Conservation (phyloP, 2,113 vertebrate species). For the Tetrax tetrax region DNA sequence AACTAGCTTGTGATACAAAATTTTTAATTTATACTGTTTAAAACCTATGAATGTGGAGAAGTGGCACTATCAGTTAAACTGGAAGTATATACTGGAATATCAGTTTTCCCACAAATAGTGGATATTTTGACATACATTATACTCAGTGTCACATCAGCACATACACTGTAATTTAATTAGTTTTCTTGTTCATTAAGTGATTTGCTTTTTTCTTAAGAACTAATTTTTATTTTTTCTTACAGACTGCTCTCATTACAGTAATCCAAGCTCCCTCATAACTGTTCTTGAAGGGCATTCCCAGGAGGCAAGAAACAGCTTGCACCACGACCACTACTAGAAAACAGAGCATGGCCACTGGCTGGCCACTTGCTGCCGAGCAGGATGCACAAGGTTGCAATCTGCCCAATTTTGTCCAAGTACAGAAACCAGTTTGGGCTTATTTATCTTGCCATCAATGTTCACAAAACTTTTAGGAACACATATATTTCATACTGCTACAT, state of each 20-base stretch:
- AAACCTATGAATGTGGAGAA: neutral
- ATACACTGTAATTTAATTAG: neutral
- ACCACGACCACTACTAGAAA: neutral
- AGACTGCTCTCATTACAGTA: neutral
- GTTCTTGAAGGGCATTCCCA: neutral
- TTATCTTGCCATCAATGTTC: neutral
- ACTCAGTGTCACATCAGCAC: neutral
- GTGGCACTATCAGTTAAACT: neutral
- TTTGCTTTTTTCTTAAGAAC: neutral
- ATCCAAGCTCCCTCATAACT: neutral
- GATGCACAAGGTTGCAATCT: neutral
- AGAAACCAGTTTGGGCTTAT: neutral
- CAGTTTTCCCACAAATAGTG: neutral
- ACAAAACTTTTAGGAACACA: neutral
- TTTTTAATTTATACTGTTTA: neutral
- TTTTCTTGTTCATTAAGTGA: neutral
- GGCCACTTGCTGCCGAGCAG: neutral
- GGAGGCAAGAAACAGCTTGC: neutral
- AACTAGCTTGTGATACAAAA: neutral
- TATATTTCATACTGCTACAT: neutral
- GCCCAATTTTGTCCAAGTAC: neutral
- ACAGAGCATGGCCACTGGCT: neutral
- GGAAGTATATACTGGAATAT: neutral
- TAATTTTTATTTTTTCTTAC: neutral
- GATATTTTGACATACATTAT: neutral